Evolutionary conservation across 1,140 invertebrate species (phyloP).

Genomic region (Conus ventricosus): DNA sequence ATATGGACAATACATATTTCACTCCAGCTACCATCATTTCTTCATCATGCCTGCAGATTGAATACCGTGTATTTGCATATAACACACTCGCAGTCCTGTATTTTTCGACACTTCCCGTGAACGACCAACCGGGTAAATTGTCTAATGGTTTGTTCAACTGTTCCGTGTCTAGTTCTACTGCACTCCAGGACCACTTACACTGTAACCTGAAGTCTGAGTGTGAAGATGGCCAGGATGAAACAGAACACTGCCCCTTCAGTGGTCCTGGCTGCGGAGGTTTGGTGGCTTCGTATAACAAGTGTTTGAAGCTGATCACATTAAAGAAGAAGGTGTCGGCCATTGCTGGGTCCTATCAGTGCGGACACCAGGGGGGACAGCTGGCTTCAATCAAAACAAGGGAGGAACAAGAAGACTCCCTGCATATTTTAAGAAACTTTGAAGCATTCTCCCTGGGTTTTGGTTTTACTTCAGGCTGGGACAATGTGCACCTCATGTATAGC

Average conservation of each 20-base stretch:
- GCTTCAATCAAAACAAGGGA: neutral
- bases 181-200: neutral
- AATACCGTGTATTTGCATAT: too few relatives aligned
- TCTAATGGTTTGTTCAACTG: too few relatives aligned
- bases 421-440: neutral
- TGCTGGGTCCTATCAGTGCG: neutral
- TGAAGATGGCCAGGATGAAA: neutral
- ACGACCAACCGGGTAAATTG: too few relatives aligned
- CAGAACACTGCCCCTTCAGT: neutral
- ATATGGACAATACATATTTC: too few relatives aligned
- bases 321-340: neutral
- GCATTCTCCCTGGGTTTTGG: neutral
- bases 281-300: neutral
- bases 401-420: neutral
- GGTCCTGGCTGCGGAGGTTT: neutral
- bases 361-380: neutral
- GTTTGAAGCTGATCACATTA: neutral
- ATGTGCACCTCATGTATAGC: too few relatives aligned
- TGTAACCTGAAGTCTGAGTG: slow-evolving; percentile 1
- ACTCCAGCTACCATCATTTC: too few relatives aligned
- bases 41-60: too few relatives aligned
- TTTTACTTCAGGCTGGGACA: neutral
- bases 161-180: too few relatives aligned
- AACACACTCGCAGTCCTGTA: too few relatives aligned
- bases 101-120: too few relatives aligned